Evolutionary conservation across 2,888 invertebrate genomes (phyloP), one percentile per base, ranked within the genome.

Genomic region (Drosophila paracracens): DNA sequence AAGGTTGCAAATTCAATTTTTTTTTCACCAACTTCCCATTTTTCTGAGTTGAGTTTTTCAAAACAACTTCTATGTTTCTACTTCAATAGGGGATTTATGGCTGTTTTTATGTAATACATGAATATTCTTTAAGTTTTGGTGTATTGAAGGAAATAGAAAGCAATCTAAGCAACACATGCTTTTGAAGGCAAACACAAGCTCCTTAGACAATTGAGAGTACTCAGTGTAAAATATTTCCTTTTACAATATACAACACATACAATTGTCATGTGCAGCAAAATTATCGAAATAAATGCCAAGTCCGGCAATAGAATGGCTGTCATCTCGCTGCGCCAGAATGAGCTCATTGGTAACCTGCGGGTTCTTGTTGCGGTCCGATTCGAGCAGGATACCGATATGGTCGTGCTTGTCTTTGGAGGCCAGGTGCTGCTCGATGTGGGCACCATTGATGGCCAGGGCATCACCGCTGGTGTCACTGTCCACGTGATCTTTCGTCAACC

Each of bases 301-400:
- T 61, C 73, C 1, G 56, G 67, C 13, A 69, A 57, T 3, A 43
- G 29, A 2, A 68, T 69, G n/a, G 77, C 52, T 2, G 51, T 60
- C 6, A 75, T 85, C 13, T 77, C 85, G 4, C 36, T 85, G 62
- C 88, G 85, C 21, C 53, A 60, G 29, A 74, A 78, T n/a, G 90
- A 87, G 52, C 66, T 71, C 2, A 74, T 87, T 16, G 43, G 65
- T 27, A 90, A 90, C n/a, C 40, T 87, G 33, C 86, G 88, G 0
- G 74, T 72, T 2, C 51, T 87, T 64, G 73, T 90, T 18, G 90
- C 81, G 0, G 76, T 88, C 8, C 66, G 79, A n/a, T 88, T 87
- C 21, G 83, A 81, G 62, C 58, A 62, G 53, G 59, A 70, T 0
- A 80, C 83, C 13, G 25, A 58, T 6, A 35, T 54, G 1, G 72